phyloP scores from a whole-genome alignment of 23 tunicate genomes.

The Aplidium turbinatum region DNA sequence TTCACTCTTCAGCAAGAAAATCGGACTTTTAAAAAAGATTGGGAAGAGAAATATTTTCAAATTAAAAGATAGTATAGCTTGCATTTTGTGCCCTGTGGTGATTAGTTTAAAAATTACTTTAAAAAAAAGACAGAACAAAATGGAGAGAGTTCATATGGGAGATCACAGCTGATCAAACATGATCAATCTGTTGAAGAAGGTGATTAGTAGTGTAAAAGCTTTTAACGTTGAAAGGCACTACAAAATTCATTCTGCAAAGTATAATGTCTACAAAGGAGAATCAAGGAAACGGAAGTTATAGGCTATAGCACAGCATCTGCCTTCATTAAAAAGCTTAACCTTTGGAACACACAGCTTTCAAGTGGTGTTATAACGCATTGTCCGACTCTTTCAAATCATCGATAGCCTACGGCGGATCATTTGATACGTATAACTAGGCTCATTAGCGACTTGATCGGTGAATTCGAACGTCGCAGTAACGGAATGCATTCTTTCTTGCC shows the following conservation, averaged over 20 bases:
- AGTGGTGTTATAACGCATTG: constrained; percentile 55
- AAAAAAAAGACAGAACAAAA: too few species aligned
- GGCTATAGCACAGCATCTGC: constrained; percentile 61
- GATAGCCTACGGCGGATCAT: constrained; percentile 42
- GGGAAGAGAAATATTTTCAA: constrained; percentile 36
- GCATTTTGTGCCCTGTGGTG: constrained; percentile 28
- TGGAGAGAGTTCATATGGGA: too few species aligned
- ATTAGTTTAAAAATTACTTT: too few species aligned
- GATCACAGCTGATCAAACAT: too few species aligned
- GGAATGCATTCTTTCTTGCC: constrained; percentile 34
- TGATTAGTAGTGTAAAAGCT: constrained; percentile 7
- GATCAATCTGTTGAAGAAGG: too few species aligned
- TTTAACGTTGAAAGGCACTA: constrained; percentile 42
- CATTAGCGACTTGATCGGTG: constrained; percentile 38
- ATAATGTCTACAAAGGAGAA: constrained; percentile 44
- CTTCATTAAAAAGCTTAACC: constrained; percentile 47
- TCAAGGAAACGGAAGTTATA: constrained; percentile 43
- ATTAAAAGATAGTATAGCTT: constrained; percentile 32
- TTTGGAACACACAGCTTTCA: constrained; percentile 66
- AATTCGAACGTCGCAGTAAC: constrained; percentile 16
- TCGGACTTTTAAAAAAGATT: constrained; percentile 21
- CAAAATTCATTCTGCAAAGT: constrained; percentile 43
- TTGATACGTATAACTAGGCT: constrained; percentile 31
- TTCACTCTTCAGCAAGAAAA: constrained; percentile 33
- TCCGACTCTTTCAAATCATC: constrained; percentile 54